Evolutionary conservation across 2,888 invertebrate species (phyloP).

Genomic region (Brenthis ino): DNA sequence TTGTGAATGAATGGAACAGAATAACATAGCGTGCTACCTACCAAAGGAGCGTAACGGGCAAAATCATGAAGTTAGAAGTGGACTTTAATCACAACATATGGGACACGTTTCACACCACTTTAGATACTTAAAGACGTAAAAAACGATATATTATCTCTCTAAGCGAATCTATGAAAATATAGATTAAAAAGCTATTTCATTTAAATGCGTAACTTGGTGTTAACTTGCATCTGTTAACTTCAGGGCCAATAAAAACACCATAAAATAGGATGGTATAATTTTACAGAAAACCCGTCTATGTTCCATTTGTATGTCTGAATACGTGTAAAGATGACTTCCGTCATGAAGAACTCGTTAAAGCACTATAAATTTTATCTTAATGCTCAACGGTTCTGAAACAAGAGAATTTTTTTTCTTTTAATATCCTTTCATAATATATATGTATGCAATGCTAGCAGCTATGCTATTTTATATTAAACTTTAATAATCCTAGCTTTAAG

Average conservation of each 20-base stretch:
- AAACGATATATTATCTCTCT: neutral
- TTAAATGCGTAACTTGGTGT: constrained; percentile 7
- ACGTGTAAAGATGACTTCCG: constrained; percentile 2
- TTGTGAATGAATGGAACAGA: too few species aligned
- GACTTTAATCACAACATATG: neutral
- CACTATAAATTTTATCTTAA: neutral
- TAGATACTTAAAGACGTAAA: neutral
- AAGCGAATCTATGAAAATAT: constrained; percentile 6
- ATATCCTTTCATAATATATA: too few species aligned
- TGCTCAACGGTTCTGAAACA: too few species aligned
- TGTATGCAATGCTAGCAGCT: too few species aligned
- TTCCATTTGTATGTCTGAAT: neutral
- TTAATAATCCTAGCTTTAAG: too few species aligned
- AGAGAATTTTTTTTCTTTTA: too few species aligned
- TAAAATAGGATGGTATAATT: constrained; percentile 15
- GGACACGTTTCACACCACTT: neutral
- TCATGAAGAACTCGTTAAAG: neutral
- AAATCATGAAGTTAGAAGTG: too few species aligned
- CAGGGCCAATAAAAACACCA: constrained; percentile 12
- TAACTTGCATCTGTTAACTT: constrained; percentile 11
- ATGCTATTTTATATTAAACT: too few species aligned
- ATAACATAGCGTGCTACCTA: too few species aligned
- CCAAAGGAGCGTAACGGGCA: too few species aligned
- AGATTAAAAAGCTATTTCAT: neutral
- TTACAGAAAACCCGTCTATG: neutral